Evolutionary conservation across 1,140 invertebrate species (phyloP), one percentile per base, ranked within the genome.

Genomic region (Idris sp.): DNA sequence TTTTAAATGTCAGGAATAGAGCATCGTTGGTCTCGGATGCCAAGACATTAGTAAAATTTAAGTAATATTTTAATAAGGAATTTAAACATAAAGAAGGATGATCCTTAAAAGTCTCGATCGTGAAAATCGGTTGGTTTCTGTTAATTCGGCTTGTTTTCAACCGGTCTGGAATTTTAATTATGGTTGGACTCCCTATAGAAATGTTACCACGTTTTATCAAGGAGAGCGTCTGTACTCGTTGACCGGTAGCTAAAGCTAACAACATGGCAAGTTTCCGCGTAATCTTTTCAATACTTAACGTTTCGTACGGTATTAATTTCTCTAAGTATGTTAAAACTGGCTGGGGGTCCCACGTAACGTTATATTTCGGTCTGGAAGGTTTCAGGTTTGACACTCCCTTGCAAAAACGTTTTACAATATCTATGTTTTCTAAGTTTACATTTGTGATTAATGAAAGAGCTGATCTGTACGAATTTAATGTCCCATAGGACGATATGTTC

Each of bases 341-440:
- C 8, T 13, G 0, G 1, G 36, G 44, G 18, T 49, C 44, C 58
- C 58, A 62, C 18, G 44, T 48, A 13, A 43, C 16, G 0, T n/a
- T 25, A 25, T 64, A 64, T 25, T 15, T 43, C 0, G 28, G 15
- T 14, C 33, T 43, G 8, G 38, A 33, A 13, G 65, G 59, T 41
- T 59, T 59, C 33, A 51, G 2, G 5, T 16, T 54, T 8, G 59
- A 43, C 1, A 71, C 26, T 13, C 65, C 53, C 9, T 59, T 58
- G 11, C 69, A 49, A 43, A 64, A 75, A 51, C 64, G 16, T 7
- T 44, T 51, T 2, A 64, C 9, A n/a, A n/a, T n/a, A n/a, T n/a
- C n/a, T n/a, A n/a, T n/a, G n/a, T n/a, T n/a, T n/a, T n/a, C n/a
- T n/a, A n/a, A n/a, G n/a, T n/a, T n/a, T n/a, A 43, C 14, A 38